Evolutionary conservation across 2,888 invertebrate genomes (phyloP), one percentile per base, ranked within the genome.

Genomic region (Nomada fabriciana): DNA sequence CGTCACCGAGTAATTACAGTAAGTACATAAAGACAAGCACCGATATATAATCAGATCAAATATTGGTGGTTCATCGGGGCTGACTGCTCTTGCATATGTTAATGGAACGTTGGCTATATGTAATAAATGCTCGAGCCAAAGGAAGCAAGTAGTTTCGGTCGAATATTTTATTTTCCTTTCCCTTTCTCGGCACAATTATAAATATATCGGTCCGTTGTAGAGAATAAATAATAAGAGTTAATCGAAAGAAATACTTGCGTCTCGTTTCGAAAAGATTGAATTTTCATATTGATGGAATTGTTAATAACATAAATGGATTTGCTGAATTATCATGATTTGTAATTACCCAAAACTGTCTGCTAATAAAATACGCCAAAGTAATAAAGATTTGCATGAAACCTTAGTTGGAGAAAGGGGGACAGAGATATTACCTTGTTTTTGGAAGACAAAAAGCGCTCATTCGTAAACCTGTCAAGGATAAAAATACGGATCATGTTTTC

Each of bases 1-100:
- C 63, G 50, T 74, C 69, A 47, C 59, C 20, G 43, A 53, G 50
- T 73, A 74, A 80, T 63, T 59, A 61, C 43, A 69, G 65, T 65
- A 25, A 65, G 81, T 61, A 67, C 70, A 70, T 55, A 61, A 60
- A 69, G 73, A 47, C 52, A 23, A 55, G 70, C 43, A 42, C 25
- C 59, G 70, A 59, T 72, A 43, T 78, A 59, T 60, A 59, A 60
- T 70, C 69, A 47, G 57, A 25, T 69, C 74, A 71, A 75, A 80
- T 61, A 79, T 78, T 69, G 57, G 69, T 20, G 68, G 78, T 36
- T 64, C 79, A 59, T 55, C 63, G 68, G 36, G 72, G 50, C 36
- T 55, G 57, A 13, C n/a, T 36, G 63, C 20, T 52, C 36, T 15
- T 18, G 61, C 57, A 69, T 69, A 69, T 57, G 43, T 69, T 69